A percentile compares a stretch with the other conserved stretches of the same genome.
Evolutionary conservation across 2,888 invertebrate species (phyloP).

Genomic region (Spodoptera picta): DNA sequence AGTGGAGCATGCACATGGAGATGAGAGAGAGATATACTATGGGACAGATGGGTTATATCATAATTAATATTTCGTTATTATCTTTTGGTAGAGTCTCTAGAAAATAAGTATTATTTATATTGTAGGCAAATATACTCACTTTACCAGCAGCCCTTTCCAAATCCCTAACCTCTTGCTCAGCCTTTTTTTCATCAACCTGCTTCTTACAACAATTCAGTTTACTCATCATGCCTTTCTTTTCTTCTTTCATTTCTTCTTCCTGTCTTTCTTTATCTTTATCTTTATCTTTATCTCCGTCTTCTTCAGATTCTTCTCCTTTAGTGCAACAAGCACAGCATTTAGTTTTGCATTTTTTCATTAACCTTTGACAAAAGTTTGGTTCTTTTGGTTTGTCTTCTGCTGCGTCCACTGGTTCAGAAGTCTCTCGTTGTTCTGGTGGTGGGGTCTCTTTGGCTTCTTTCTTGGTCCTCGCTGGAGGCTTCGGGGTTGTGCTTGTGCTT

Average conservation of each 20-base stretch:
- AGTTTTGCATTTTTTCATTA: slow-evolving; percentile 79
- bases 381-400: slow-evolving; percentile 61
- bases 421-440: slow-evolving; percentile 48
- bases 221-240: slow-evolving; percentile 71
- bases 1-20: too few relatives aligned
- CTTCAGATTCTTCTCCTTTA: slow-evolving; percentile 69
- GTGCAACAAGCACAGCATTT: slow-evolving; percentile 86
- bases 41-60: too few relatives aligned
- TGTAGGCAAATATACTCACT: slow-evolving; percentile 62
- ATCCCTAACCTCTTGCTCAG: slow-evolving; percentile 67
- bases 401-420: slow-evolving; percentile 48
- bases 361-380: slow-evolving; percentile 77
- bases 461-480: slow-evolving; percentile 79
- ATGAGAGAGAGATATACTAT: too few relatives aligned
- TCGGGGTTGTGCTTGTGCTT: slow-evolving; percentile 84
- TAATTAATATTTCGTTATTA: too few relatives aligned
- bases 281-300: slow-evolving; percentile 57
- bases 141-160: slow-evolving; percentile 81
- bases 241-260: slow-evolving; percentile 41
- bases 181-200: slow-evolving; percentile 73
- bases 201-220: slow-evolving; percentile 80
- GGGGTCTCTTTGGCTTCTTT: slow-evolving; percentile 66
- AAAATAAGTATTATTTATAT: not conserved
- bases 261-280: slow-evolving; percentile 56
- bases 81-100: too few relatives aligned